phyloP scores from a whole-genome alignment of 2,113 vertebrate genomes.

The Dromiciops gliroides region DNA sequence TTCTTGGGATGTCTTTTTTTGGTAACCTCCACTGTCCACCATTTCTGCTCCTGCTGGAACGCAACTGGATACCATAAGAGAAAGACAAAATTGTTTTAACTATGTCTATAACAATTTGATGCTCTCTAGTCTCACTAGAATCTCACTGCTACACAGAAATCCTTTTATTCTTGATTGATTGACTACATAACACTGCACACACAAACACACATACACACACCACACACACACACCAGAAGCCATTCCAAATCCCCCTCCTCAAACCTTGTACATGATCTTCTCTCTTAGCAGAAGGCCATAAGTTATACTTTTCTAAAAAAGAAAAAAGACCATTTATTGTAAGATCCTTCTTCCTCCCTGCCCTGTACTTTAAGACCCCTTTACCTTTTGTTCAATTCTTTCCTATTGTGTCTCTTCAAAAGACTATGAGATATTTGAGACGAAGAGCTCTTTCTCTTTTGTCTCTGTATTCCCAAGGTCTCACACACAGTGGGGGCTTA shows the following conservation, averaged over 20 bases:
- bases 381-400: too few species aligned
- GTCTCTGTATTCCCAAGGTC: too few species aligned
- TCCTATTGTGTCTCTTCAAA: too few species aligned
- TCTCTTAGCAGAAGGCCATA: too few species aligned
- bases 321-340: neutral
- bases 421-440: too few species aligned
- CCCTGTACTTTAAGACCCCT: neutral
- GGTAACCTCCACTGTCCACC: neutral
- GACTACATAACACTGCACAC: neutral
- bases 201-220: too few species aligned
- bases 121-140: neutral
- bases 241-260: neutral
- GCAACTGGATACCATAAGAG: neutral
- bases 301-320: neutral
- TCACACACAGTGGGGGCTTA: too few species aligned
- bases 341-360: neutral
- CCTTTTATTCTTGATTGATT: neutral
- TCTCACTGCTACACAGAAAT: neutral
- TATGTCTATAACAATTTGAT: too few species aligned
- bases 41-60: neutral
- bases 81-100: neutral
- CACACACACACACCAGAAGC: neutral
- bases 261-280: neutral
- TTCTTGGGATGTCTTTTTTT: too few species aligned
- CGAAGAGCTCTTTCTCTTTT: too few species aligned